A percentile compares a stretch with the other conserved stretches of the same genome.
Conservation (phyloP, 64 coral and sea anemone genomes). For the Montipora sp. region DNA sequence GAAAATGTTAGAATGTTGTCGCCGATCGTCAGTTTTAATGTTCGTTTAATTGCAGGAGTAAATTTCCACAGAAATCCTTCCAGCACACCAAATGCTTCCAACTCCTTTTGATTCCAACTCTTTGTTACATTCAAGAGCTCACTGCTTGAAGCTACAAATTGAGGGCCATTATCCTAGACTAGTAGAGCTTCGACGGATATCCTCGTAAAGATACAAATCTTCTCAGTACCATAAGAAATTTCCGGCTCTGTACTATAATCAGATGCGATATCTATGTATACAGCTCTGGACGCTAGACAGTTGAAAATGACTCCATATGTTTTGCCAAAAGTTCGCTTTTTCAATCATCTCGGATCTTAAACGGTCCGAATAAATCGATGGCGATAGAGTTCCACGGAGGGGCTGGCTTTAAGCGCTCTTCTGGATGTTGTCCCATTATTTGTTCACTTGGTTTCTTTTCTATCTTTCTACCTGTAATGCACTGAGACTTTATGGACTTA, state of each 20-base stretch:
- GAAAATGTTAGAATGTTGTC: slow-evolving; percentile 31
- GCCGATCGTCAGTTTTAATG: slow-evolving; percentile 1
- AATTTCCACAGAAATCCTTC: slow-evolving; percentile 28
- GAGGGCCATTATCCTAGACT: slow-evolving; percentile 17
- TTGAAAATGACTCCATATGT: slow-evolving; percentile 49
- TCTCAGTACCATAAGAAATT: slow-evolving; percentile 48
- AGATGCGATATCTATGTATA: slow-evolving; percentile 27
- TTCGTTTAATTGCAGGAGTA: slow-evolving; percentile 17
- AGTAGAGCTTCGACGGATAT: slow-evolving; percentile 41
- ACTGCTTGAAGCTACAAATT: slow-evolving; percentile 32
- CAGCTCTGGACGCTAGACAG: slow-evolving; percentile 23
- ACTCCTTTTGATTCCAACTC: neutral
- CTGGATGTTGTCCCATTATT: slow-evolving; percentile 4
- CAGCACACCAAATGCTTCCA: neutral
- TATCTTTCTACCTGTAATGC: neutral
- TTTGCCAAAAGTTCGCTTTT: neutral
- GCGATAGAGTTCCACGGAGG: slow-evolving; percentile 7
- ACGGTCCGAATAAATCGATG: slow-evolving; percentile 14
- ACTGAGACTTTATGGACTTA: slow-evolving; percentile 32
- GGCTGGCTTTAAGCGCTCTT: neutral
- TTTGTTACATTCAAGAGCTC: neutral
- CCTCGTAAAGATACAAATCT: slow-evolving; percentile 55
- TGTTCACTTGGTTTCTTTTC: slow-evolving; percentile 19
- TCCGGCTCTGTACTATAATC: slow-evolving; percentile 22
- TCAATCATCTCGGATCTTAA: neutral